Percentiles rank a stretch among this genome's conserved stretches.
Evolutionary conservation across 92 coral and sea anemone genomes (phyloP).

Genomic region (Ricordea florida): DNA sequence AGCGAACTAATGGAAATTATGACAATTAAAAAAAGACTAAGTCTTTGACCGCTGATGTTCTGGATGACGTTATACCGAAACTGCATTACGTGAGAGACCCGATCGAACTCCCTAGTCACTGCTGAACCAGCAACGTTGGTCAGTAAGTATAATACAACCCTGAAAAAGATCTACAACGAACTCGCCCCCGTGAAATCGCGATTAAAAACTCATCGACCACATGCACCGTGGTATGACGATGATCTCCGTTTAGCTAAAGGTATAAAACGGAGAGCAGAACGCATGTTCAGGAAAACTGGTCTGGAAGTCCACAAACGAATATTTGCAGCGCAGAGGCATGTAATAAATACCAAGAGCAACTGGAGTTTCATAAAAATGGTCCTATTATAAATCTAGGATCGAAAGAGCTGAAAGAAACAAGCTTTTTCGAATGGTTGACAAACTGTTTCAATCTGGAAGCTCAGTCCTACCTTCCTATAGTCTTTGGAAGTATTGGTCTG

Average conservation of each 20-base stretch:
- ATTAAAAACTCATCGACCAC: not conserved
- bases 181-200: not conserved
- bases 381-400: not conserved
- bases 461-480: not conserved
- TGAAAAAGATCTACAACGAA: not conserved
- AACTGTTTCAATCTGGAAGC: not conserved
- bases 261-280: not conserved
- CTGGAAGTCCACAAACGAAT: not conserved
- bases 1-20: too few species aligned
- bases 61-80: not conserved
- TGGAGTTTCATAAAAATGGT: not conserved
- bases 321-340: not conserved
- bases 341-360: not conserved
- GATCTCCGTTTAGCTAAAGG: not conserved
- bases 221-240: constrained; percentile 17
- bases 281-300: not conserved
- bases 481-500: not conserved
- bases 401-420: not conserved
- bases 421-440: not conserved
- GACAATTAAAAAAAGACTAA: too few species aligned
- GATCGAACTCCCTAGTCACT: not conserved
- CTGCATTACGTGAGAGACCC: too few species aligned
- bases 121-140: not conserved
- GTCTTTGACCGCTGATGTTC: not conserved
- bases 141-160: not conserved